Conservation (phyloP, 2,113 vertebrate species). For the Lynx canadensis region DNA sequence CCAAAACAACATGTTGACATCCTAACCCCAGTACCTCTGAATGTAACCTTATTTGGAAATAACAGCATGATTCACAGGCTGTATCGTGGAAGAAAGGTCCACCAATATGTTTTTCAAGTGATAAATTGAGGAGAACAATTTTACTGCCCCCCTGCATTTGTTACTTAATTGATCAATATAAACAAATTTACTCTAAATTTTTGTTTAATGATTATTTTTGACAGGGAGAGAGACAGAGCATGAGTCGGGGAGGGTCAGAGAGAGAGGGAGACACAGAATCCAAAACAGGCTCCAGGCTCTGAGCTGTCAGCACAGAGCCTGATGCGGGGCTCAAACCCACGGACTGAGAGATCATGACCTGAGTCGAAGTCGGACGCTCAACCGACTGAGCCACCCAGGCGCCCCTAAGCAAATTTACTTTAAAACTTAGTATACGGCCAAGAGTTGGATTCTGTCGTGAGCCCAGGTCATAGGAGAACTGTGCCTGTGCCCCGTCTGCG, state of each 20-base stretch:
- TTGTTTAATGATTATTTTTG: too few relatives aligned
- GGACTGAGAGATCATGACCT: too few relatives aligned
- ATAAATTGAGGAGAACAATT: background rate
- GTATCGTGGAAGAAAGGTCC: background rate
- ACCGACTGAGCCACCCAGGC: too few relatives aligned
- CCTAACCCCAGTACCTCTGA: background rate
- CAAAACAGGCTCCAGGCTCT: too few relatives aligned
- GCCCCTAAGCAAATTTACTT: background rate
- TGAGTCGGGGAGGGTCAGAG: too few relatives aligned
- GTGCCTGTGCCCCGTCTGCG: background rate
- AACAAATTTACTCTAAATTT: background rate
- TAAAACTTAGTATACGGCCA: background rate
- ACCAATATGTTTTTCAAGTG: background rate
- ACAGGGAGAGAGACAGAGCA: too few relatives aligned
- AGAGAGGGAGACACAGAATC: too few relatives aligned
- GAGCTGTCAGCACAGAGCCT: too few relatives aligned
- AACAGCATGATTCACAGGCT: slow-evolving; percentile 11
- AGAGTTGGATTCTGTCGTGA: background rate
- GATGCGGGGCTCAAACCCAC: too few relatives aligned
- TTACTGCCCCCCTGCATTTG: background rate
- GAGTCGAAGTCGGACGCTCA: too few relatives aligned
- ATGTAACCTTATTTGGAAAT: background rate
- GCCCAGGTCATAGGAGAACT: background rate
- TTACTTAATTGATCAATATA: background rate
- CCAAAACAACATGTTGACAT: background rate